Conservation (phyloP, 2,888 invertebrate species). For the Protodeltote pygarga region DNA sequence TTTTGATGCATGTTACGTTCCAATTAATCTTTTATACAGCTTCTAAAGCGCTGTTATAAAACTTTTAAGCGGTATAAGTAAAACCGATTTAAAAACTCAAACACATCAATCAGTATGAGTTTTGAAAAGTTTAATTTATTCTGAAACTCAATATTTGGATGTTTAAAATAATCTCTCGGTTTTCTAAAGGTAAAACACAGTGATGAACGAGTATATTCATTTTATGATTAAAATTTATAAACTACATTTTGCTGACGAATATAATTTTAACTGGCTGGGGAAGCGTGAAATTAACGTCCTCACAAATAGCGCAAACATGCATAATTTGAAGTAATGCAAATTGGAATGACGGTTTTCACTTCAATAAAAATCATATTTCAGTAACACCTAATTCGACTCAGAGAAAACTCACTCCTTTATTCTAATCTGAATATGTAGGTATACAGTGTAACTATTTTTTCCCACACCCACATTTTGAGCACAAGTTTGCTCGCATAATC, state of each 20-base stretch:
- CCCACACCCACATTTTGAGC: constrained; percentile 29
- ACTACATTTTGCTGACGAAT: constrained; percentile 2
- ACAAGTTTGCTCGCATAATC: constrained; percentile 39
- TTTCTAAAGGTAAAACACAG: constrained; percentile 15
- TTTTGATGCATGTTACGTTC: constrained; percentile 31
- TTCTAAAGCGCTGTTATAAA: constrained; percentile 22
- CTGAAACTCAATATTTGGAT: constrained; percentile 15
- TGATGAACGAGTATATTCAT: constrained; percentile 10
- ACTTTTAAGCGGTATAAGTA: constrained; percentile 21
- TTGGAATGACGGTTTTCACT: no score
- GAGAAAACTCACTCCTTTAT: constrained; percentile 20
- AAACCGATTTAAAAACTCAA: constrained; percentile 33
- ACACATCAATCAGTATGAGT: constrained; percentile 21
- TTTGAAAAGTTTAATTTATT: constrained; percentile 15
- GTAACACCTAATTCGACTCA: constrained; percentile 7
- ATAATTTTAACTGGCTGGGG: not conserved
- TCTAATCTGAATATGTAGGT: no score
- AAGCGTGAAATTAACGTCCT: no score
- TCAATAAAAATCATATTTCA: constrained; percentile 1
- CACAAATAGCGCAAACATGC: not conserved
- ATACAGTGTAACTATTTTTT: constrained; percentile 22
- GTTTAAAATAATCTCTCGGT: constrained; percentile 23
- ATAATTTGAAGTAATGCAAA: no score
- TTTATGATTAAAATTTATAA: constrained; percentile 21
- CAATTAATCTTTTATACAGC: constrained; percentile 22